These are phyloP conservation scores for Papilio helenus DNA, from an alignment of 1,140 invertebrate species.

Conservation along the genomic window DNA sequence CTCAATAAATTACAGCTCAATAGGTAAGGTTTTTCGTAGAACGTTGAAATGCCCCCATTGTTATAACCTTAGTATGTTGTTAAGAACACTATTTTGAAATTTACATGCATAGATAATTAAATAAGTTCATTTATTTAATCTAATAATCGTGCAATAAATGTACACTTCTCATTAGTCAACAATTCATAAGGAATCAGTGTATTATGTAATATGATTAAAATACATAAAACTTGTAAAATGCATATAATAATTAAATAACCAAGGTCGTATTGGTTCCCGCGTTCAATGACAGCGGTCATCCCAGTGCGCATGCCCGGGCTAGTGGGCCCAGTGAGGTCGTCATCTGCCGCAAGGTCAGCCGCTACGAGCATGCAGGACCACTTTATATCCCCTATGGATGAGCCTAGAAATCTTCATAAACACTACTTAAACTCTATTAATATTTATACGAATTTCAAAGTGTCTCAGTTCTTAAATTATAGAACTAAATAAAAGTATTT, in stretches of 20 bases:
- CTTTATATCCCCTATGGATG: neutral
- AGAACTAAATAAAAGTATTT: too few species aligned
- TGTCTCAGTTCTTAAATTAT: neutral
- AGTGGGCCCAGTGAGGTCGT: slow-evolving; percentile 35
- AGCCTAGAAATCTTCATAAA: neutral
- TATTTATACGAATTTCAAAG: neutral
- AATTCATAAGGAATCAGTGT: neutral
- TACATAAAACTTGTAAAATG: neutral
- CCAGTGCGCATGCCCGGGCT: neutral
- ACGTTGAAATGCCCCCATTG: too few species aligned
- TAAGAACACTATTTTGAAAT: too few species aligned
- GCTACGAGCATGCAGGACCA: slow-evolving; percentile 35
- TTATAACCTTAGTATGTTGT: too few species aligned
- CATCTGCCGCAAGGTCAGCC: slow-evolving; percentile 45
- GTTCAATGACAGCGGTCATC: slow-evolving; percentile 27
- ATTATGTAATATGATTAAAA: neutral
- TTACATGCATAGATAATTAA: too few species aligned
- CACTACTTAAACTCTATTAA: neutral
- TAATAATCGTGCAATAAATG: too few species aligned
- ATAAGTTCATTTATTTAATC: too few species aligned
- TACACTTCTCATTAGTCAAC: too few species aligned
- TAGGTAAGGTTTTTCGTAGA: neutral
- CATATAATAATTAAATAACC: slow-evolving; percentile 14
- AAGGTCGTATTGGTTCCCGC: slow-evolving; percentile 6
- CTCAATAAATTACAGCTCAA: neutral